phyloP scores from a whole-genome alignment of 1,140 invertebrate species.

The Goniozus legneri region DNA sequence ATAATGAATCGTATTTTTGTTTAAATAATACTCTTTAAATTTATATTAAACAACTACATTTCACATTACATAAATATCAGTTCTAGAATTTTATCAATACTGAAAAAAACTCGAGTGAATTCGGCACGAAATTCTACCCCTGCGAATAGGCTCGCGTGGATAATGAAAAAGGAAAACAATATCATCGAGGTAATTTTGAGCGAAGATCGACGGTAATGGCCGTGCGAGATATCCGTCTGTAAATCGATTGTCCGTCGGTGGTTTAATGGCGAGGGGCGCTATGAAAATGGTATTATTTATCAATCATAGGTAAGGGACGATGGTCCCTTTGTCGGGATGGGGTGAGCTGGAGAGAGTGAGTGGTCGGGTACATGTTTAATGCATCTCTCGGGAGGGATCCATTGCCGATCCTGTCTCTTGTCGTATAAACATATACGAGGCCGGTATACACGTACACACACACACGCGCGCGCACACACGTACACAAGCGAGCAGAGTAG shows the following conservation, averaged over 20 bases:
- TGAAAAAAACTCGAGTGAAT: too few relatives aligned
- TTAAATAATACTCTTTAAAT: too few relatives aligned
- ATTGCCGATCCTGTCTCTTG: background rate
- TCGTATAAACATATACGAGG: background rate
- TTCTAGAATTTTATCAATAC: too few relatives aligned
- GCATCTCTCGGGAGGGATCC: conserved; percentile 14
- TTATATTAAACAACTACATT: too few relatives aligned
- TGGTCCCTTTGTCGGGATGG: background rate
- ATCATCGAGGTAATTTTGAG: too few relatives aligned
- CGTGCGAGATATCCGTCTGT: too few relatives aligned
- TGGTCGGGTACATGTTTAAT: conserved; percentile 14
- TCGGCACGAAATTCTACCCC: too few relatives aligned
- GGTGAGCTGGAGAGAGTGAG: background rate
- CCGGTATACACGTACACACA: background rate
- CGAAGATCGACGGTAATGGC: too few relatives aligned
- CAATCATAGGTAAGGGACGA: conserved; percentile 17
- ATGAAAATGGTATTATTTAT: conserved; percentile 27
- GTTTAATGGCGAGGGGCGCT: background rate
- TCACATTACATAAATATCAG: too few relatives aligned
- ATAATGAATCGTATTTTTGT: too few relatives aligned
- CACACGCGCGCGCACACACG: background rate
- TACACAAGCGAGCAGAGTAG: background rate
- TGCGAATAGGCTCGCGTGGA: too few relatives aligned
- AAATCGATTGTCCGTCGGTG: conserved; percentile 13
- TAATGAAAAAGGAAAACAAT: too few relatives aligned